phyloP scores from a whole-genome alignment of 2,888 invertebrate species.

The Drosophila rellima region DNA sequence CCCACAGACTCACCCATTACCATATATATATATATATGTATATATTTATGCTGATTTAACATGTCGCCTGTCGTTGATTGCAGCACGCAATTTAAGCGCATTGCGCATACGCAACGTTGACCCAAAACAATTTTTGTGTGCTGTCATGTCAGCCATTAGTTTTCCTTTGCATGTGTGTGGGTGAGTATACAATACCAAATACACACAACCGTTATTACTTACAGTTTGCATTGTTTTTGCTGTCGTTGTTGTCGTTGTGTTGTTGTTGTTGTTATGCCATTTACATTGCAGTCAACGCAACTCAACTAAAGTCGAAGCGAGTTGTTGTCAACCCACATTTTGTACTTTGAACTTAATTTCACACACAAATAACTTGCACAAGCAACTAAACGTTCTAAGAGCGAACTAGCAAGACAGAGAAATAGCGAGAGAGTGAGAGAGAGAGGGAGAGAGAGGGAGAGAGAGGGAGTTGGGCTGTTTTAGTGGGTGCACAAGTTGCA shows the following conservation, averaged over 20 bases:
- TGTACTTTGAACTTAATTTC: conserved; percentile 77
- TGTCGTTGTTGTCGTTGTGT: conserved; percentile 12
- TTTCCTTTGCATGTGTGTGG: conserved; percentile 29
- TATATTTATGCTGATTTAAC: conserved; percentile 61
- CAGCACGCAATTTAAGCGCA: conserved; percentile 41
- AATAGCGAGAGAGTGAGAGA: not conserved
- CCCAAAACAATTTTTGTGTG: conserved; percentile 45
- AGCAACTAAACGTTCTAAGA: conserved; percentile 13
- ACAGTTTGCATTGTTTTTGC: conserved; percentile 29
- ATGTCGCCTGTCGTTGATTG: conserved; percentile 29
- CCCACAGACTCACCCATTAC: conserved; percentile 2
- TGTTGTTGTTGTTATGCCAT: conserved; percentile 34
- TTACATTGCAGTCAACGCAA: conserved; percentile 42
- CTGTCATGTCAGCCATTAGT: conserved; percentile 53
- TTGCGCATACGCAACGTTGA: conserved; percentile 71
- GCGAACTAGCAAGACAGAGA: not conserved
- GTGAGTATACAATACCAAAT: not conserved
- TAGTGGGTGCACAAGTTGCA: conserved; percentile 63
- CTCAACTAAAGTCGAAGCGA: conserved; percentile 3
- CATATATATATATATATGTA: not conserved
- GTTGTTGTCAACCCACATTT: conserved; percentile 69
- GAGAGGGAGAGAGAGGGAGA: not conserved
- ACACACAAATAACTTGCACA: conserved; percentile 58
- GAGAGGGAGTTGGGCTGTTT: not conserved
- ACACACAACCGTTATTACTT: conserved; percentile 26